Evolutionary conservation across 2,113 vertebrate genomes (phyloP).

Genomic region (Gorilla gorilla): DNA sequence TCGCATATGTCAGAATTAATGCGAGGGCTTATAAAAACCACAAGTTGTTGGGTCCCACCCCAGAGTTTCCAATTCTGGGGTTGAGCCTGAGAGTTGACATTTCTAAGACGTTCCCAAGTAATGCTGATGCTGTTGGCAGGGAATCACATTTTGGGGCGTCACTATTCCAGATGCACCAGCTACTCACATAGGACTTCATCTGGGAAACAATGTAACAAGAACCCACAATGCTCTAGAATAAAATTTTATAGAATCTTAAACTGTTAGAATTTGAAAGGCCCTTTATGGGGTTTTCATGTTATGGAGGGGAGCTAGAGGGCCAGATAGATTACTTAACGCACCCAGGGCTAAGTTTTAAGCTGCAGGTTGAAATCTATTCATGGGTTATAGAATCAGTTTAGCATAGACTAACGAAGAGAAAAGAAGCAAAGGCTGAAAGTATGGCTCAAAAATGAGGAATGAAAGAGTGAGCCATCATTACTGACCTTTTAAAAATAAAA

Average conservation of each 20-base stretch:
- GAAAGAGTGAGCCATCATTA: not conserved
- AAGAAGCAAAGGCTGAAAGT: not conserved
- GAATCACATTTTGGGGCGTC: not conserved
- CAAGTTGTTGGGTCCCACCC: not conserved
- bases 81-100: not conserved
- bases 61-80: not conserved
- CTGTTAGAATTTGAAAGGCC: not conserved
- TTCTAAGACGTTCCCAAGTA: not conserved
- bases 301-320: not conserved
- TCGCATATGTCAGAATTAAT: not conserved
- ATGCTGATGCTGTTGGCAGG: not conserved
- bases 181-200: not conserved
- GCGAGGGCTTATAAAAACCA: not conserved
- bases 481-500: conserved; percentile 16
- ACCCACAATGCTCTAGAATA: not conserved
- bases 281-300: not conserved
- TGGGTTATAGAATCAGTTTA: not conserved
- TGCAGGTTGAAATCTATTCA: not conserved
- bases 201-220: not conserved
- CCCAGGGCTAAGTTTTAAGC: not conserved
- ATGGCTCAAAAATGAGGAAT: not conserved
- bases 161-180: not conserved
- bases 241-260: not conserved
- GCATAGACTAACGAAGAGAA: not conserved
- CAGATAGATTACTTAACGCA: not conserved